Base-by-base conservation (phyloP, 2,113 vertebrate species). In the Suncus etruscus region DNA sequence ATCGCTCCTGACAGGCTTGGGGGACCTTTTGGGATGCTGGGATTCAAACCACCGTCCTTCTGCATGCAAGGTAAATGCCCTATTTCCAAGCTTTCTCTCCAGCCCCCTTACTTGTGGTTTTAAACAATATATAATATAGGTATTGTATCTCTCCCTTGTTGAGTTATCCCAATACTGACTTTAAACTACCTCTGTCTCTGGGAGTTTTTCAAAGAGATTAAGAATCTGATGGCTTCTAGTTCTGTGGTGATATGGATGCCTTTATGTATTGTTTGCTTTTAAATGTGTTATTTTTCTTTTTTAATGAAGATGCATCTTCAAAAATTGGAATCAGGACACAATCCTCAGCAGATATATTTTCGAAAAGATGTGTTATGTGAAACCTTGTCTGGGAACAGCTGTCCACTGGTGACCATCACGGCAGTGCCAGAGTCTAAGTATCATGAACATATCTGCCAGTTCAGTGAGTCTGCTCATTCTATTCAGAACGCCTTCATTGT, bases 381-480 rank as follows among this genome's bases (percentile, higher is more conserved):
- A 93, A 99, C 99, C 0, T 96, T 99, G 69, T 98, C 98, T 82
- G 99, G 99, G 92, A 99, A 99, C 95, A 96, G 95, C 95, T 99
- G 99, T 96, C 99, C 99, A 0, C 96, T 99, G 95, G 97, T 99
- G 94, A 99, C 99, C 91, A 99, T 99, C 97, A 99, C 99, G 83
- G 99, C 99, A 81, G 99, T 99, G 99, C 99, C 99, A 0, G 99
- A 99, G 95, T 99, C 99, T 70, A 98, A 97, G 96, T 98, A 98
- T 95, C 98, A 97, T 66, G 98, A 99, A 94, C 98, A 99, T 94
- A 97, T 99, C 97, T 99, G 98, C 98, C 99, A 99, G 85, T 99
- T 99, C 95, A 98, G 99, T 99, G 98, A 98, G 99, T 98, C 92
- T 90, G 32, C 74, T 2, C 95, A 92, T 77, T 89, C 63, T 50